Conservation (phyloP, 2,113 vertebrate species). For the Nothobranchius furzeri region DNA sequence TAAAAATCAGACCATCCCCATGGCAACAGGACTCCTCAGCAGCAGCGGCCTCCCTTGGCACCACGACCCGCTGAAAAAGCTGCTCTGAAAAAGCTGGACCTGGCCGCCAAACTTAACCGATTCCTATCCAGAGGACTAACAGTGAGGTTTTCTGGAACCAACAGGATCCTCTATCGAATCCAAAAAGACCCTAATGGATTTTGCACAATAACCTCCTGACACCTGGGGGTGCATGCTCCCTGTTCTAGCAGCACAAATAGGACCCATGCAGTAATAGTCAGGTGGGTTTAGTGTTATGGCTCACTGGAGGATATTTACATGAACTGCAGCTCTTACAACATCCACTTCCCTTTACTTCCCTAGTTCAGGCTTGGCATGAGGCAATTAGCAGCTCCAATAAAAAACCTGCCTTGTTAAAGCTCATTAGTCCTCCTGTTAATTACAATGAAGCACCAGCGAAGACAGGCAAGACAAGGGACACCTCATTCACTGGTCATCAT, state of each 20-base stretch:
- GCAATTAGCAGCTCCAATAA: slow-evolving; percentile 68
- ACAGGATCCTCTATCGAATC: no score
- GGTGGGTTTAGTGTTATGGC: background rate
- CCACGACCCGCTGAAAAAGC: background rate
- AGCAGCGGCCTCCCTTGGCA: background rate
- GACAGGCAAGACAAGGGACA: slow-evolving; percentile 29
- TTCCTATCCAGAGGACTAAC: background rate
- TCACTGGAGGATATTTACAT: background rate
- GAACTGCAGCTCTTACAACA: background rate
- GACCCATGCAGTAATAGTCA: background rate
- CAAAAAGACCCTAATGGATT: background rate
- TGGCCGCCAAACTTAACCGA: background rate
- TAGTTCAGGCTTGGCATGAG: slow-evolving; percentile 30
- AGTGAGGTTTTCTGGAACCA: background rate
- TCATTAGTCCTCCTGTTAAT: slow-evolving; percentile 60
- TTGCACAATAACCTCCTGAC: background rate
- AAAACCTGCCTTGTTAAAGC: slow-evolving; percentile 55
- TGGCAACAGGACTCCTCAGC: background rate
- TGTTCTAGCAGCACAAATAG: background rate
- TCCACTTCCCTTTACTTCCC: slow-evolving; percentile 11
- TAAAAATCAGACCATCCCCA: background rate
- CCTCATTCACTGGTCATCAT: slow-evolving; percentile 39
- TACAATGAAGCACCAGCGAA: slow-evolving; percentile 55
- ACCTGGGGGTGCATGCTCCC: background rate
- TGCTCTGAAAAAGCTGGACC: background rate